These are phyloP conservation scores for Caenorhabditis imperialis DNA, from an alignment of 2,888 invertebrate genomes.

Conservation along the genomic window DNA sequence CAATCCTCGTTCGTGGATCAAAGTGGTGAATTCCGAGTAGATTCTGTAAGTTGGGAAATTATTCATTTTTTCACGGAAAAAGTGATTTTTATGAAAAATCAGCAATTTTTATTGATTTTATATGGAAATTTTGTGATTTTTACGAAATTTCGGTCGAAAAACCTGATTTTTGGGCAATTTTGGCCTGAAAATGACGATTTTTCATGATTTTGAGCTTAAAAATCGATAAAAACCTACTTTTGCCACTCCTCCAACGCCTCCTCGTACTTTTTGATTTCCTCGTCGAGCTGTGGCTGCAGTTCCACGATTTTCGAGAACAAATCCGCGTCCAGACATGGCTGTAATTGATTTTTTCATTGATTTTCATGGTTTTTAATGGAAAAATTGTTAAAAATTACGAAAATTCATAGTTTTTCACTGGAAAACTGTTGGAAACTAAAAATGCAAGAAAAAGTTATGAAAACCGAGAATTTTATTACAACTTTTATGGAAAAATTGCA, in stretches of 20 bases:
- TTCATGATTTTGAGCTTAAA: too few species aligned
- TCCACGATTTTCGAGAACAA: slow-evolving; percentile 27
- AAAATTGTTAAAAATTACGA: too few species aligned
- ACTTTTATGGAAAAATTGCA: too few species aligned
- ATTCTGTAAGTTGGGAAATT: slow-evolving; percentile 11
- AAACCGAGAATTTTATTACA: too few species aligned
- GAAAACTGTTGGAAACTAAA: too few species aligned
- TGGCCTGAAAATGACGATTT: too few species aligned
- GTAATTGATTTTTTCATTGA: neutral
- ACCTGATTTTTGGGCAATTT: too few species aligned
- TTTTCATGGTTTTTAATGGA: too few species aligned
- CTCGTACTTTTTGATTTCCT: slow-evolving; percentile 32
- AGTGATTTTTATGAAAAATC: slow-evolving; percentile 1
- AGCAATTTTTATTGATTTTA: neutral
- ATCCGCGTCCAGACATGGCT: slow-evolving; percentile 36
- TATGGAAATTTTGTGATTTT: too few species aligned
- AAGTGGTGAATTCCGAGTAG: slow-evolving; percentile 18
- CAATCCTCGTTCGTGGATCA: slow-evolving; percentile 13
- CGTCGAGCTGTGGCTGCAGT: slow-evolving; percentile 30
- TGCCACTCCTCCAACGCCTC: slow-evolving; percentile 28
- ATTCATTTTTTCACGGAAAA: neutral
- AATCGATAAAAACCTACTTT: slow-evolving; percentile 1
- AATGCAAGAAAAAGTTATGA: too few species aligned
- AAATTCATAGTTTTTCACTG: neutral
- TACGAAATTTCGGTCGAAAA: too few species aligned